Base-by-base conservation (phyloP, 2,797 vertebrate species). In the Sebastes iracundus region DNA sequence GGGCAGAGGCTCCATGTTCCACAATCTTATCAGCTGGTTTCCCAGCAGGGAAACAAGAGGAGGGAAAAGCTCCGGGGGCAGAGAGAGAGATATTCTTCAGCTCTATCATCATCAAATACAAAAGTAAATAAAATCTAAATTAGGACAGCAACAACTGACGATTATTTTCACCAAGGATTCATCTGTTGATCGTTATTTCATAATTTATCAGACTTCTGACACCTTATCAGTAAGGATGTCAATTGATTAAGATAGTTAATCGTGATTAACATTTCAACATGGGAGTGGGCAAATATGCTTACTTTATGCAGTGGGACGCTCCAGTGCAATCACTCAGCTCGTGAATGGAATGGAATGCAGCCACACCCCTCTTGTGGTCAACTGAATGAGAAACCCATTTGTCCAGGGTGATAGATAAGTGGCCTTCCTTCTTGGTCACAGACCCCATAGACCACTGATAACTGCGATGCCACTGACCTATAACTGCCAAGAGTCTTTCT, bases 21-120 rank as follows among this genome's bases (percentile, higher is more conserved):
- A 74, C 79, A 77, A n/a, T 70, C 74, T 85, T 85, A 89, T 90
- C 90, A 83, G 55, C 71, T 56, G 65, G 27, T 71, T 78, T 46
- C 64, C 72, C 69, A 38, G 81, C 73, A 71, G 80, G 64, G 62
- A 5, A 22, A 27, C 4, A 25, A 75, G 30, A 56, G 14, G 42
- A 62, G 49, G 42, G 59, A 0, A 22, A 59, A 59, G 65, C 63
- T 69, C 20, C 7, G 3, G 7, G 49, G 59, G 20, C 16, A 38
- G 27, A 46, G 69, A 23, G 6, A 35, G 30, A 69, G 23, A 9
- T 22, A 35, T 53, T 64, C 33, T 49, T 83, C 49, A 49, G 7
- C 3, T 38, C 5, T n/a, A 16, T 61, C 53, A 55, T 18, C 13
- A 73, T 42, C 18, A 23, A 42, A 60, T 49, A 63, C 16, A 1